Base-by-base conservation (phyloP, 2,797 vertebrate genomes). In the Chaetodon trifasciatus region DNA sequence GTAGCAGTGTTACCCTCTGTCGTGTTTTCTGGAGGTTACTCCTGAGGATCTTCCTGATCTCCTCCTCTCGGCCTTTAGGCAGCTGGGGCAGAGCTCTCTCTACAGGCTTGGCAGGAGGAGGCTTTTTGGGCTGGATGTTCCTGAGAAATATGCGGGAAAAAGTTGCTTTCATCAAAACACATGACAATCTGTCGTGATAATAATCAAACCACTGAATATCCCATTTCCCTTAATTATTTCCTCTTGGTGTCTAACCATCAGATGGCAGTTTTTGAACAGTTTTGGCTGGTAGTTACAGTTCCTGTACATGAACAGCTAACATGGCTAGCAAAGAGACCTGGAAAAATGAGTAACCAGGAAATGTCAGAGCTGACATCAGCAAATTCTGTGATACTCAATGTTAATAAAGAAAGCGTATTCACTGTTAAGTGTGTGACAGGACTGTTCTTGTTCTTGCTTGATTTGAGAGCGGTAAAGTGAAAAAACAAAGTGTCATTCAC, bases 31-130 rank as follows among this genome's bases (percentile, higher is more conserved):
- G 98, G 52, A 99, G 95, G 93, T 99, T 99, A 56, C 84, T 96
- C 76, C 98, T 96, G 35, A 99, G 95, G 86, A 99, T 99, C 71
- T 98, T 98, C 55, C 97, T 94, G 89, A 99, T 99, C 95, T 99
- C 98, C 81, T 99, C 97, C 93, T 99, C 98, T 71, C 98, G 95
- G 84, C 96, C 95, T 91, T 97, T 98, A 24, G 97, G 95, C 71
- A 99, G 92, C 65, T 97, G 95, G 0, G 97, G 96, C 61, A 98
- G 87, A 49, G 93, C 94, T 8, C 97, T 94, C 0, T 97, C 96
- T 0, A 5, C 35, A 7, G 69, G 2, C 68, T 89, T 87, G 56
- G 67, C 10, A 24, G 91, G 8, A 40, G 91, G 42, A 0, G 93
- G 91, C 84, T 96, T 94, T 76, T 97, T 99, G 55, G 97, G 97